Base-by-base conservation (phyloP, 2,113 vertebrate genomes). In the Eolophus roseicapilla region DNA sequence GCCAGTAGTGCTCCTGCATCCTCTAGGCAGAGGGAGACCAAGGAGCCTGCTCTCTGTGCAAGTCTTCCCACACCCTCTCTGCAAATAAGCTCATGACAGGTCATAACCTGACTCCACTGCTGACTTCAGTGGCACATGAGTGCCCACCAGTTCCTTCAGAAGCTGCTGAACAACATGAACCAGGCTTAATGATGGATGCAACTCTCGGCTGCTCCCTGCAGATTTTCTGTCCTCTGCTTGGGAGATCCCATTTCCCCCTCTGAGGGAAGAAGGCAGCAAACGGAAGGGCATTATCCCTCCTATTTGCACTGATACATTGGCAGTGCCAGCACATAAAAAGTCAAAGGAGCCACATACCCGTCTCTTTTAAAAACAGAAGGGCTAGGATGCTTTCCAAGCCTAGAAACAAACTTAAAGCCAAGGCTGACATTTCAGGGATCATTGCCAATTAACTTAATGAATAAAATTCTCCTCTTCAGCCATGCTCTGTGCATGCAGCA, bases 401-500 rank as follows among this genome's bases (percentile, higher is more conserved):
- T 55, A 89, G 60, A 95, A 85, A 91, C 15, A 29, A 96, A 88
- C 31, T 92, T 94, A 83, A 90, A 64, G 83, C 86, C 83, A 82
- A 92, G 62, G 67, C 88, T 96, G 92, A 78, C 60, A 87, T 87
- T 93, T 89, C 80, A 94, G 74, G 70, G 88, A 91, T 82, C 5
- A 2, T 10, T 95, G 90, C 93, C 95, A 95, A 91, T 94, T 96
- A 97, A 93, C 43, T 93, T 94, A 95, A 92, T 87, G 85, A 95
- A 95, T 79, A 96, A 94, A 96, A 96, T 71, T 91, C 63, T 89
- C 53, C 74, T 90, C 70, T 95, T 91, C 82, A 82, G 81, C 55
- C 24, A 3, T 55, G 68, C 53, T 90, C 86, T 82, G 49, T n/a
- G 43, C 60, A 74, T 71, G 68, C 92, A 85, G 77, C 65, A 92